Evolutionary conservation across 2,113 vertebrate genomes (phyloP), one percentile per base, ranked within the genome.

Genomic region (Takifugu flavidus): DNA sequence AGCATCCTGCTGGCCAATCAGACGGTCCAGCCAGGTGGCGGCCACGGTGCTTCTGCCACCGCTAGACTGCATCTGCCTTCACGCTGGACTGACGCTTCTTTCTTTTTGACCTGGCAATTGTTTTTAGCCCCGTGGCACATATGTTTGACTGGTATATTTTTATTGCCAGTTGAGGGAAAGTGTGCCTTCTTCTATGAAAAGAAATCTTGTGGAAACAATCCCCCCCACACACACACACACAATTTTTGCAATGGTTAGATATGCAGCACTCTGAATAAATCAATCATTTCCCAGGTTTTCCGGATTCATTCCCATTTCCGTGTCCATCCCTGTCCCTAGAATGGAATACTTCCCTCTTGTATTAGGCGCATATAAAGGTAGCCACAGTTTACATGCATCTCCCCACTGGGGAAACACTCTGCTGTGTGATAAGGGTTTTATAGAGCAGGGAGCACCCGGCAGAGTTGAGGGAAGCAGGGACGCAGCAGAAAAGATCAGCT

Each of bases 1-100:
- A 82, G 45, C 78, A 65, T 68, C 77, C 80, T 65, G 76, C 78
- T 46, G 71, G 79, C 78, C 84, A 77, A 75, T 83, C 72, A 75
- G 59, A 70, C 57, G 25, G 77, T 70, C 73, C 80, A 67, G 56
- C 26, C 28, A 64, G 78, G 77, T 62, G 72, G 75, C 2, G 20
- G 67, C 63, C 34, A 4, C 67, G 28, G 49, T 6, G 44, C 49
- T 52, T 46, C 62, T 76, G 67, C 62, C 74, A 60, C 59, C 13
- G 65, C 56, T 63, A 44, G 65, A 70, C 55, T 7, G 66, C 60
- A 68, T 78, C 62, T 5, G 34, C 31, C 31, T 34, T 82, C 78
- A 64, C 45, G 10, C 43, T 20, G 45, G 67, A 71, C 25, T 27
- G 50, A 49, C 43, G n/a, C 46, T 49, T 49, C 14, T 49, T 20